Base-by-base conservation (phyloP, 1,140 invertebrate species). In the Cataglyphis hispanica region DNA sequence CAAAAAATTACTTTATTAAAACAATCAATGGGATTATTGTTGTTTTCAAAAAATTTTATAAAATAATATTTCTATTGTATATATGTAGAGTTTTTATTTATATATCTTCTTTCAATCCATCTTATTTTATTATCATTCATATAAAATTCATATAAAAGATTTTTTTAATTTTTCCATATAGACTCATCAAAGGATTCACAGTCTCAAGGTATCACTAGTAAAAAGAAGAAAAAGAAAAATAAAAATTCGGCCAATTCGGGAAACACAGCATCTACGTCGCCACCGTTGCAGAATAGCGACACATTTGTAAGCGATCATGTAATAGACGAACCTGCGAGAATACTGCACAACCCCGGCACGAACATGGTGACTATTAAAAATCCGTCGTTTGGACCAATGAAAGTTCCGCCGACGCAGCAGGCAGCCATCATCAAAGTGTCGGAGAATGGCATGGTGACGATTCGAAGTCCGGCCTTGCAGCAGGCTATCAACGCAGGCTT, bases 401-500 rank as follows among this genome's bases (percentile, higher is more conserved):
- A 95, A 84, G 92, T 94, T 27, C 83, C 91, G 10, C 85, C 89
- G 11, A 90, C 95, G 0, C 95, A 95, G 27, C 96, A 96, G 74
- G 96, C 96, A 1, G 96, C 96, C 0, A 97, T 97, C 83, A 97
- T 97, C 90, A 97, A 96, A 88, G 96, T 96, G 63, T 94, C 93
- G 0, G 97, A 97, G 86, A 97, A 97, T 89, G 97, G 97, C 13
- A 98, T 98, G 97, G 97, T 97, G 56, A 98, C 97, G 0, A 98
- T 98, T 50, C 95, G 97, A 19, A 98, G 97, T 94, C 97, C 97
- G 1, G 95, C 94, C 1, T 77, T 95, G n/a, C 95, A 95, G 34
- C 95, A 95, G 69, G 95, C 95, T 1, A 94, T 95, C 25, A 95
- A 95, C 60, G 93, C 94, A 0, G 95, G 95, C 6, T 77, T 95